Percentiles rank a stretch among this genome's conserved stretches.
Conservation (phyloP, 1,140 invertebrate genomes). For the Bombus sylvicola region DNA sequence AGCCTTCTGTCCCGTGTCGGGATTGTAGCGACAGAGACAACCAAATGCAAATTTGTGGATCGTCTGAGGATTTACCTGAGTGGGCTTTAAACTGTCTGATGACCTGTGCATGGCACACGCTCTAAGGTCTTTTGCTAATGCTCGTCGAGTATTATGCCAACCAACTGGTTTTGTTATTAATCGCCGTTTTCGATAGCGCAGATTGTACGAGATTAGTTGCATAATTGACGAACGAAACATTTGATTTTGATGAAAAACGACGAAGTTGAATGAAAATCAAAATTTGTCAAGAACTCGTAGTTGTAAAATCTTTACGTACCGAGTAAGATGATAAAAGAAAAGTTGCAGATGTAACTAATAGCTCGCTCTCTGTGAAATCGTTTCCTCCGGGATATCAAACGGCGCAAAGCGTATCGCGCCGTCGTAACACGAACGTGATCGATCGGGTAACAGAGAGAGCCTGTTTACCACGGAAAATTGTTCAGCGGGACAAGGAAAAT, state of each 20-base stretch:
- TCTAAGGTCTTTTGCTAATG: too few species aligned
- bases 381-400: constrained; percentile 41
- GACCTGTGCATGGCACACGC: neutral
- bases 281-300: too few species aligned
- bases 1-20: neutral
- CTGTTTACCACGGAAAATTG: constrained; percentile 58
- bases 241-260: too few species aligned
- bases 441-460: constrained; percentile 48
- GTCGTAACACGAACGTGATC: constrained; percentile 57
- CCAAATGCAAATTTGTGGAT: constrained; percentile 25
- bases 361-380: constrained; percentile 47
- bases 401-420: constrained; percentile 40
- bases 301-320: neutral
- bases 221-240: too few species aligned
- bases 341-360: neutral
- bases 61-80: constrained; percentile 2
- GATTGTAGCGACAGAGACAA: neutral
- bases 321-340: neutral
- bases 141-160: too few species aligned
- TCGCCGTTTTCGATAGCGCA: too few species aligned
- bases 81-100: constrained; percentile 20
- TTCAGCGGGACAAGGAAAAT: constrained; percentile 15
- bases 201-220: too few species aligned
- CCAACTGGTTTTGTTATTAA: too few species aligned
- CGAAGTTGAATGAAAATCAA: too few species aligned